These are phyloP conservation scores for Hiodon tergisus DNA, from an alignment of 2,113 vertebrate species.

Conservation along the genomic window DNA sequence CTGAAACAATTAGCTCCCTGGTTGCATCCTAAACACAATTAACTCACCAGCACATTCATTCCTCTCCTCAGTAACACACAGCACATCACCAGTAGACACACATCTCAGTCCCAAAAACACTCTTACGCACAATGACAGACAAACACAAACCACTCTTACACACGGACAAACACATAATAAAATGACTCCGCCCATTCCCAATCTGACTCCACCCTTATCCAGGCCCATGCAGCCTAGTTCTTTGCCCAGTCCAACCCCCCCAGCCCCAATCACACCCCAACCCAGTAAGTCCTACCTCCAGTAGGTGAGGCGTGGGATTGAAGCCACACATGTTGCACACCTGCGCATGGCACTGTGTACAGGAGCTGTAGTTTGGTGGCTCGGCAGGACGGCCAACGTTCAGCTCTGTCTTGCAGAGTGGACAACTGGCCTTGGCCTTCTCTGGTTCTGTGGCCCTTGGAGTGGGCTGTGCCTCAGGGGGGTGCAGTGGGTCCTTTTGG, in stretches of 20 bases:
- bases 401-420: conserved; percentile 90
- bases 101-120: no score
- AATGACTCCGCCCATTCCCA: no score
- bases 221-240: neutral
- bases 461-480: conserved; percentile 15
- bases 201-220: neutral
- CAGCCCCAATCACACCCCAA: neutral
- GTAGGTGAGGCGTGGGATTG: conserved; percentile 91
- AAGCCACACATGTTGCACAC: conserved; percentile 98
- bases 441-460: conserved; percentile 63
- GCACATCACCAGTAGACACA: no score
- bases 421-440: conserved; percentile 79
- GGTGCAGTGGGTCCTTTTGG: conserved; percentile 31
- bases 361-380: conserved; percentile 85
- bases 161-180: no score
- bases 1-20: no score
- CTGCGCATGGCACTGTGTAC: conserved; percentile 84
- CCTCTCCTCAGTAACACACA: no score
- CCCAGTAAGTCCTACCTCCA: conserved; percentile 77
- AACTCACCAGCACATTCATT: no score
- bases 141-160: no score
- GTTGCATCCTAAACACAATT: no score
- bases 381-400: conserved; percentile 71
- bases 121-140: no score
- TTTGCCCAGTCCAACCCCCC: neutral